A percentile compares a stretch with the other conserved stretches of the same genome.
Conservation (phyloP, 2,797 vertebrate species). For the Meda fulgida region DNA sequence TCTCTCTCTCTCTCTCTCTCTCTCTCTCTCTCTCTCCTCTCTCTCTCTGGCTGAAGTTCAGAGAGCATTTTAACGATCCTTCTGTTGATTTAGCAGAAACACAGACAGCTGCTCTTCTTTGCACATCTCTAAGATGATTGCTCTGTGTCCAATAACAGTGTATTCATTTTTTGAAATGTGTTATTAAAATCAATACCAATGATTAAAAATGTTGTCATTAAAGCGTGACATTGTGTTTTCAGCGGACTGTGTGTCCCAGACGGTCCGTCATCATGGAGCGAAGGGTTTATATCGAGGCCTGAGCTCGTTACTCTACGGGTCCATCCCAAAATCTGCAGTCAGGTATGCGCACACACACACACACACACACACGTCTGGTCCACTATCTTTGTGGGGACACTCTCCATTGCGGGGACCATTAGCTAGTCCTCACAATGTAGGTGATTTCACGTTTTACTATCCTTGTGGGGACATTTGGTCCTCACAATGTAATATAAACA, state of each 20-base stretch:
- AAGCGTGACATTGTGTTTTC: conserved; percentile 35
- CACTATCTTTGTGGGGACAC: too few species aligned
- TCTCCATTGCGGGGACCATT: too few species aligned
- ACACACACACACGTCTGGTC: too few species aligned
- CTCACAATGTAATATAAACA: too few species aligned
- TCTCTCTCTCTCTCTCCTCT: neutral
- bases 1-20: conserved; percentile 11
- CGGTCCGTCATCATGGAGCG: conserved; percentile 86
- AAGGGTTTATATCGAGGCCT: conserved; percentile 93
- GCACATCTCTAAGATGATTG: conserved; percentile 2
- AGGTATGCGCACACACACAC: conserved; percentile 75
- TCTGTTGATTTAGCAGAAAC: conserved; percentile 14
- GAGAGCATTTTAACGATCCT: conserved; percentile 70
- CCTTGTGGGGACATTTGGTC: too few species aligned
- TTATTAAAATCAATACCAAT: neutral
- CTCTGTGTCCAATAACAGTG: neutral
- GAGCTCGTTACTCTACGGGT: conserved; percentile 92
- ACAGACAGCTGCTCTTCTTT: conserved; percentile 66
- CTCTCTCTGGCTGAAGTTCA: conserved; percentile 62
- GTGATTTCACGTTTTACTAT: too few species aligned
- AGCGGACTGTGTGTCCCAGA: conserved; percentile 94
- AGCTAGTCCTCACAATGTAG: too few species aligned
- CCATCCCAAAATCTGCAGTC: conserved; percentile 94
- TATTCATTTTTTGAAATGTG: neutral
- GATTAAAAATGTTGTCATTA: neutral